These are phyloP conservation scores for Popillia japonica DNA, from an alignment of 1,140 invertebrate species.

Conservation along the genomic window DNA sequence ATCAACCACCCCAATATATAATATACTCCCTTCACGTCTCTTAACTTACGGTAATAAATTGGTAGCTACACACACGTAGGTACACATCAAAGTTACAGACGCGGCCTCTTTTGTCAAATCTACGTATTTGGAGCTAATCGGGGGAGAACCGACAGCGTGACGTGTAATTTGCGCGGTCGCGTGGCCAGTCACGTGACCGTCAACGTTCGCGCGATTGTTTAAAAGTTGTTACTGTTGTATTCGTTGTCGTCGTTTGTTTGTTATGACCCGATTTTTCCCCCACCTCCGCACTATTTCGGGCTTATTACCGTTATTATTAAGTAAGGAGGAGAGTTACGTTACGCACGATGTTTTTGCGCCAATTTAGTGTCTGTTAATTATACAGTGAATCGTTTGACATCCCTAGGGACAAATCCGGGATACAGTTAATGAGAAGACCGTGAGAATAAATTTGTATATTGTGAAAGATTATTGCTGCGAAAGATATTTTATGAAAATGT, in stretches of 20 bases:
- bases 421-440: conserved; percentile 10
- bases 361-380: conserved; percentile 42
- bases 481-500: neutral
- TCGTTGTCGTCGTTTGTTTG: conserved; percentile 30
- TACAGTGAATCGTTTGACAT: neutral
- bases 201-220: conserved; percentile 54
- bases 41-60: conserved; percentile 37
- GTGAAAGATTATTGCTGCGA: neutral
- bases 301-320: conserved; percentile 48
- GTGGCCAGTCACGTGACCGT: conserved; percentile 54
- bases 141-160: conserved; percentile 50
- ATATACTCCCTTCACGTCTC: conserved; percentile 18
- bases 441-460: conserved; percentile 28
- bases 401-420: neutral
- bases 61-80: conserved; percentile 39
- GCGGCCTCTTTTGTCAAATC: conserved; percentile 24
- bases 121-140: conserved; percentile 29
- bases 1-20: neutral
- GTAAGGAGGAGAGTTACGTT: conserved; percentile 48
- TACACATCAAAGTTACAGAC: conserved; percentile 16
- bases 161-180: conserved; percentile 48
- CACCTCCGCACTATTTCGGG: neutral
- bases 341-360: conserved; percentile 44
- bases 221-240: conserved; percentile 32
- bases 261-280: conserved; percentile 13